Base-by-base conservation (phyloP, 1,140 invertebrate species). In the Ceratoteleas bidentatus region DNA sequence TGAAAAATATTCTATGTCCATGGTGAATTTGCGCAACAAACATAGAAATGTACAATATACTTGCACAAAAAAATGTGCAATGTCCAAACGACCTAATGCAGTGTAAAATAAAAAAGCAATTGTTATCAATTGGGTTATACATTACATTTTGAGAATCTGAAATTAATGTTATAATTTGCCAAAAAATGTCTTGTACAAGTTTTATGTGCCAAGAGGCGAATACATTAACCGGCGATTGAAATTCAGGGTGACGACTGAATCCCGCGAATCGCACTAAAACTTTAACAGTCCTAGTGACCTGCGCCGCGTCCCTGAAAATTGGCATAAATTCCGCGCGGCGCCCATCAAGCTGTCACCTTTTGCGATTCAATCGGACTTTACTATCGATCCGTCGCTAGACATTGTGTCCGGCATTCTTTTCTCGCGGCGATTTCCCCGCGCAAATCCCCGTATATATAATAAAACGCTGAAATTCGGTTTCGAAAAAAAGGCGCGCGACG, bases 391-490 rank as follows among this genome's bases (percentile, higher is more conserved):
- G 13, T 14, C 47, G 47, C 13, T 13, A 14, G 50, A 73, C 69
- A 56, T 38, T 68, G 61, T 62, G 49, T 13, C 24, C 36, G 58
- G 36, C 16, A 56, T 77, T 77, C 69, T 52, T 70, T 64, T 69
- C 52, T 7, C 15, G 16, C 24, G 1, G 57, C 40, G 33, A 65
- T 57, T 68, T 53, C 6, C 53, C 52, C 61, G 14, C n/a, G 65
- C 75, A 64, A 70, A 73, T 68, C 60, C 68, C 69, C 76, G 61
- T n/a, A 14, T 16, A 15, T 50, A 62, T 57, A 75, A 76, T 76
- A 81, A 81, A 75, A 81, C 36, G 49, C 36, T 65, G 58, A 73
- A 72, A 70, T 81, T 62, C 34, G 58, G 47, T 53, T 72, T 34
- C 33, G 65, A 70, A 40, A 68, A 57, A 76, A 76, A 54, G 7